Conservation (phyloP, 23 tunicate genomes). For the Styela clava region DNA sequence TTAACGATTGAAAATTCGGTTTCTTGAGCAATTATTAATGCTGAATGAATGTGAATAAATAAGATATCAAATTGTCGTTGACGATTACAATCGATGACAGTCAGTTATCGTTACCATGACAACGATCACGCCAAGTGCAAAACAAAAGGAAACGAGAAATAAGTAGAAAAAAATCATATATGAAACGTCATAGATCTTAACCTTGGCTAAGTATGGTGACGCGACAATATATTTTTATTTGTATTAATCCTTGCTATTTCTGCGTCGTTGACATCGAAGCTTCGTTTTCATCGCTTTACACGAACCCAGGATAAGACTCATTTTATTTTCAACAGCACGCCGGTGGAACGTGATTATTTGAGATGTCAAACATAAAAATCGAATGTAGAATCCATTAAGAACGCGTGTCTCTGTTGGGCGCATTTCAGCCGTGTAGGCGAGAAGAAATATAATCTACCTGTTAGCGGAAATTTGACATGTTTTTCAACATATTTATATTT, state of each 20-base stretch:
- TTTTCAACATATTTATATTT: not conserved
- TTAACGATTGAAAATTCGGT: not conserved
- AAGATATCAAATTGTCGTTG: not conserved
- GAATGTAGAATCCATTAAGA: constrained; percentile 3
- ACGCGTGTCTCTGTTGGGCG: not conserved
- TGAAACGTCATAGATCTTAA: too few species aligned
- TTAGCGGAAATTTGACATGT: not conserved
- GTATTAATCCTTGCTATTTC: too few species aligned
- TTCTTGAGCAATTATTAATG: not conserved
- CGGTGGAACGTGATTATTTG: constrained; percentile 2
- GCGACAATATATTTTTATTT: too few species aligned
- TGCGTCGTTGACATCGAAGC: constrained; percentile 11
- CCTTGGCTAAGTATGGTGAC: too few species aligned
- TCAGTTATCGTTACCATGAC: not conserved
- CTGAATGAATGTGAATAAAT: not conserved
- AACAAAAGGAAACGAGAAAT: constrained; percentile 1
- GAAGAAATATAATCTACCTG: not conserved
- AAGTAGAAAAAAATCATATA: too few species aligned
- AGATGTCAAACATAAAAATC: constrained; percentile 10
- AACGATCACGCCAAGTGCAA: constrained; percentile 17
- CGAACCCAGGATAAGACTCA: not conserved
- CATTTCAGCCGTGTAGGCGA: constrained; percentile 6
- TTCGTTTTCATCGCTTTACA: not conserved
- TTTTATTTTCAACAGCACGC: constrained; percentile 7
- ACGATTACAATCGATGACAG: not conserved